Conservation (phyloP, 1,140 invertebrate species). For the Ylistrum balloti region DNA sequence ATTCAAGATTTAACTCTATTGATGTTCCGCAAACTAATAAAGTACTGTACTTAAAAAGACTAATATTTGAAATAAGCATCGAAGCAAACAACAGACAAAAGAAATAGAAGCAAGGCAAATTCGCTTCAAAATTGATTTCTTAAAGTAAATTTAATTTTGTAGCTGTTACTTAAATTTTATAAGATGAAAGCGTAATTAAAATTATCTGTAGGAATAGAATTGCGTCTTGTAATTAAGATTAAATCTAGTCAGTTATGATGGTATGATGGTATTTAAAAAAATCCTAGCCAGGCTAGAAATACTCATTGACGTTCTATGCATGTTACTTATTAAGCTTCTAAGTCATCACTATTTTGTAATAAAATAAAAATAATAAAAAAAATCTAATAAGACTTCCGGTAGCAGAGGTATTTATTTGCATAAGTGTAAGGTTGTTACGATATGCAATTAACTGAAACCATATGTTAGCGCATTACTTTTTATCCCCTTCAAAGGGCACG, state of each 20-base stretch:
- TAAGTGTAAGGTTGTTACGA: not conserved
- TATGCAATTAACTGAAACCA: not conserved
- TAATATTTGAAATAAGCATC: not conserved
- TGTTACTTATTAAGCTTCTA: not conserved
- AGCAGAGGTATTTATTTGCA: not conserved
- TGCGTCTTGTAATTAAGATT: not conserved
- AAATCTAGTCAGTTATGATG: not conserved
- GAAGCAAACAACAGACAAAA: not conserved
- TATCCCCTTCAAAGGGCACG: not conserved
- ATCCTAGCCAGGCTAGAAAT: not conserved
- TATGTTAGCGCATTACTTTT: not conserved
- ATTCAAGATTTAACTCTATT: not conserved
- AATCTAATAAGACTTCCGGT: not conserved
- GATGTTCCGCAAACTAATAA: not conserved
- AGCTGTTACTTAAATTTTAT: not conserved
- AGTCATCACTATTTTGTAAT: not conserved
- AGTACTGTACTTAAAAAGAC: not conserved
- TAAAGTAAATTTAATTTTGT: constrained; percentile 1
- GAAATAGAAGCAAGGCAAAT: not conserved
- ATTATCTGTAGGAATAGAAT: not conserved
- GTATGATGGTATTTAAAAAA: not conserved
- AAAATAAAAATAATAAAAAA: too few species aligned
- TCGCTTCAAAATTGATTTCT: constrained; percentile 15
- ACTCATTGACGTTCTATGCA: not conserved
- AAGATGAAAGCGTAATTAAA: not conserved